phyloP scores from a whole-genome alignment of 2,113 vertebrate species.

The Psettodes erumei region DNA sequence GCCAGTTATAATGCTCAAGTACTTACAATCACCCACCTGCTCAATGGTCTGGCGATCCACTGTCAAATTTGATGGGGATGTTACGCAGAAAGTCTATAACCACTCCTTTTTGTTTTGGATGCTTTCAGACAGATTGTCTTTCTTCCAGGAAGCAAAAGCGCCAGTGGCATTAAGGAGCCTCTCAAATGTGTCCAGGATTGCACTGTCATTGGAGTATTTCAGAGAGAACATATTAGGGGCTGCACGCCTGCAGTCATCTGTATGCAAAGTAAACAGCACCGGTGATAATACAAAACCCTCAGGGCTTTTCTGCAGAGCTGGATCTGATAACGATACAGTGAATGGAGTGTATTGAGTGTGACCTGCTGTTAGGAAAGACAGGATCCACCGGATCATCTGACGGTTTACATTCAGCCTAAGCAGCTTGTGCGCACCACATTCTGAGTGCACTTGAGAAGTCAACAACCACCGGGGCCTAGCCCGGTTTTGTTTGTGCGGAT shows the following conservation, averaged over 20 bases:
- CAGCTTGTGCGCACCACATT: constrained; percentile 11
- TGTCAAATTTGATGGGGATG: constrained; percentile 31
- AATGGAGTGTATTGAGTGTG: constrained; percentile 30
- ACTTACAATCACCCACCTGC: constrained; percentile 31
- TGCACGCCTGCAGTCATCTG: constrained; percentile 35
- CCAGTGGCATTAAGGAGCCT: constrained; percentile 40
- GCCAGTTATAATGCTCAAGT: constrained; percentile 22
- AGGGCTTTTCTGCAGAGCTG: constrained; percentile 25
- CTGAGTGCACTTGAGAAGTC: constrained; percentile 15
- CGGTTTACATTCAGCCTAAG: constrained; percentile 36
- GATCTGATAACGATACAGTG: constrained; percentile 47
- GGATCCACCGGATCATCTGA: constrained; percentile 38
- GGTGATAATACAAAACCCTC: constrained; percentile 35
- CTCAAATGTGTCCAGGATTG: constrained; percentile 44
- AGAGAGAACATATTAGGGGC: constrained; percentile 18
- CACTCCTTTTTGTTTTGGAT: constrained; percentile 49
- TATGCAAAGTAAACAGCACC: constrained; percentile 57
- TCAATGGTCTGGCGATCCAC: constrained; percentile 14
- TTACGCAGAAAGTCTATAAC: constrained; percentile 41
- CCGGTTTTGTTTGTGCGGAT: constrained; percentile 19
- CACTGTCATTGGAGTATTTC: constrained; percentile 37
- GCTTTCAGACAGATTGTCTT: constrained; percentile 42
- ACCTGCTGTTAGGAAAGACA: constrained; percentile 36
- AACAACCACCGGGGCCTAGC: constrained; percentile 11
- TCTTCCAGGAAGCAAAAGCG: constrained; percentile 30